These are phyloP conservation scores for Ageneiosus marmoratus DNA, from an alignment of 2,113 vertebrate genomes.

Conservation along the genomic window DNA sequence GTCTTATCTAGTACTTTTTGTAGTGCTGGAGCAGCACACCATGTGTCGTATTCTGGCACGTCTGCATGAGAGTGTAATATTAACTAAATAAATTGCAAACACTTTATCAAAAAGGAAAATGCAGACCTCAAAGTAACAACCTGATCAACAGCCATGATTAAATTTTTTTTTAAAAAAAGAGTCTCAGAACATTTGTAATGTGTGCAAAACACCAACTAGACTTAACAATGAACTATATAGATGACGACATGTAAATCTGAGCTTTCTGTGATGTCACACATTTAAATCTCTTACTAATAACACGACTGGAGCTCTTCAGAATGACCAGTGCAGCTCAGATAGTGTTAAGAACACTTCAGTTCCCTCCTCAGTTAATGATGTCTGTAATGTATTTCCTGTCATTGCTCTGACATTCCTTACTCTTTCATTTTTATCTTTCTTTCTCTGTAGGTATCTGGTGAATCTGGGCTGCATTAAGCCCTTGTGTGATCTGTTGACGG, in stretches of 20 bases:
- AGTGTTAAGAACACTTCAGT: background rate
- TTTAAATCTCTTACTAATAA: background rate
- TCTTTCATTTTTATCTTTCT: background rate
- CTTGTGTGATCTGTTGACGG: constrained; percentile 92
- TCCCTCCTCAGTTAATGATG: background rate
- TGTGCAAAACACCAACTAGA: background rate
- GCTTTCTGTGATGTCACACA: background rate
- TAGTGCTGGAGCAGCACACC: background rate
- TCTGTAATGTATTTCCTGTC: background rate
- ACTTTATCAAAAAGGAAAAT: background rate
- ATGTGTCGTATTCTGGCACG: background rate
- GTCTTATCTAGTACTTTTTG: background rate
- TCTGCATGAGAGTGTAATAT: background rate
- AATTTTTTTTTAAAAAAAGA: no score
- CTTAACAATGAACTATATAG: background rate
- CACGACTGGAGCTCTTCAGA: background rate
- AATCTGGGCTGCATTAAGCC: constrained; percentile 96
- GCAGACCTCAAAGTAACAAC: background rate
- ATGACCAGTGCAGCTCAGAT: background rate
- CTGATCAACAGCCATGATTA: background rate
- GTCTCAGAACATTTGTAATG: background rate
- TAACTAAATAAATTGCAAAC: background rate
- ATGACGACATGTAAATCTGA: no score
- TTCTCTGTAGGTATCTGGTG: constrained; percentile 83
- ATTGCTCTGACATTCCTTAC: background rate